phyloP scores from a whole-genome alignment of 2,888 invertebrate species.

The Thumatha senex region DNA sequence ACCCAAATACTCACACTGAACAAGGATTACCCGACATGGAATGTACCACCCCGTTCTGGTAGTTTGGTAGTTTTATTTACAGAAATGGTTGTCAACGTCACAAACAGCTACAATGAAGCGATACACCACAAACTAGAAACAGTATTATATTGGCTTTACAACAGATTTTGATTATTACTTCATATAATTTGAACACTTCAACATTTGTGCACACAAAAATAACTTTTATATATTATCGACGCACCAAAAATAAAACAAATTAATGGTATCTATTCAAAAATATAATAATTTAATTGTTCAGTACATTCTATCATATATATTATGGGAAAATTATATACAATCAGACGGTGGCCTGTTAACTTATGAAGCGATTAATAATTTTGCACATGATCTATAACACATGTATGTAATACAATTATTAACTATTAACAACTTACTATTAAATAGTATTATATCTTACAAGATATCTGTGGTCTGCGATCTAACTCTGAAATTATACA shows the following conservation, averaged over 20 bases:
- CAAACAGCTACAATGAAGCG: conserved; percentile 35
- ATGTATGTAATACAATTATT: conserved; percentile 67
- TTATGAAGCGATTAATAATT: conserved; percentile 50
- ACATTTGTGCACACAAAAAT: conserved; percentile 62
- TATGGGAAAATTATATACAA: conserved; percentile 59
- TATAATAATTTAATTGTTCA: conserved; percentile 50
- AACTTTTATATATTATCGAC: conserved; percentile 41
- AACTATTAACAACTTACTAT: conserved; percentile 82
- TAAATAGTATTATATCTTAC: conserved; percentile 78
- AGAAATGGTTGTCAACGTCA: conserved; percentile 54
- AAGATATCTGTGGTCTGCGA: conserved; percentile 49
- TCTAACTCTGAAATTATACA: conserved; percentile 22
- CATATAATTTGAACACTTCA: conserved; percentile 49
- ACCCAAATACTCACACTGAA: conserved; percentile 55
- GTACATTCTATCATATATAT: conserved; percentile 41
- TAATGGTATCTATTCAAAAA: conserved; percentile 54
- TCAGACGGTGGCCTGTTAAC: conserved; percentile 45
- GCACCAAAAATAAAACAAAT: conserved; percentile 49
- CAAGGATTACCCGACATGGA: conserved; percentile 64
- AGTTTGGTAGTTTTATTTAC: conserved; percentile 64
- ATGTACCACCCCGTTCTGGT: conserved; percentile 70
- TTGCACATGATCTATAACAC: conserved; percentile 72
- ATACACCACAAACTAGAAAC: conserved; percentile 34
- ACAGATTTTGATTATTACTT: conserved; percentile 33
- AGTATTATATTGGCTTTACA: conserved; percentile 29